These are phyloP conservation scores for Pteruthius melanotis DNA, from an alignment of 2,113 vertebrate genomes.

Conservation along the genomic window DNA sequence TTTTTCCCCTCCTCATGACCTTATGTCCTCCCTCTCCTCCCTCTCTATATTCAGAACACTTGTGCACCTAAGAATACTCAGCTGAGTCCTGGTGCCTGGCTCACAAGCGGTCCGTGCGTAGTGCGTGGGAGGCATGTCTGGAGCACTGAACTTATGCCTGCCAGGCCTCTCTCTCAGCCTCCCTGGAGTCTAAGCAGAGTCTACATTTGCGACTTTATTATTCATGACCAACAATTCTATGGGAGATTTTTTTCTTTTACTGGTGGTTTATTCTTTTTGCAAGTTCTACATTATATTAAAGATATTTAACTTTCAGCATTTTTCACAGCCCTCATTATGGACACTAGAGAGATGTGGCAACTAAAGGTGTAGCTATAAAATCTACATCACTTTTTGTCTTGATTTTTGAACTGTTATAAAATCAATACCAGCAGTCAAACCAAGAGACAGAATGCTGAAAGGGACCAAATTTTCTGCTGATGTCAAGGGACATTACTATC, in stretches of 20 bases:
- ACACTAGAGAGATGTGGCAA: background rate
- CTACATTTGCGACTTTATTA: background rate
- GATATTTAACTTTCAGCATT: background rate
- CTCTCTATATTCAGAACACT: background rate
- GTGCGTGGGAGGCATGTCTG: accelerated
- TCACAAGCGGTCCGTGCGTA: accelerated
- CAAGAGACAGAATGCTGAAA: background rate
- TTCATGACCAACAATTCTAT: background rate
- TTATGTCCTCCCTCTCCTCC: background rate
- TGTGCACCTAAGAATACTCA: background rate
- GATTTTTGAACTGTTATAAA: background rate
- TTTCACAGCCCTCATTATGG: background rate
- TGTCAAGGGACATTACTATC: background rate
- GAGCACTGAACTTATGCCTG: background rate
- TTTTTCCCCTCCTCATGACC: background rate
- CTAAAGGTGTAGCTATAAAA: background rate
- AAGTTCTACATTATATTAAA: background rate
- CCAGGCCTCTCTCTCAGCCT: background rate
- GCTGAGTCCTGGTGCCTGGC: background rate
- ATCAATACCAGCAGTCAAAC: background rate
- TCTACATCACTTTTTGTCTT: background rate
- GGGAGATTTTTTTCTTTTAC: background rate
- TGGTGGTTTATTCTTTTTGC: background rate
- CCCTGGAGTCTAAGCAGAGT: background rate
- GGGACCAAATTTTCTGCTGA: background rate